Percentiles rank a stretch among this genome's conserved stretches.
These are phyloP conservation scores for Plebejus argus DNA, from an alignment of 2,888 invertebrate species.

Conservation along the genomic window DNA sequence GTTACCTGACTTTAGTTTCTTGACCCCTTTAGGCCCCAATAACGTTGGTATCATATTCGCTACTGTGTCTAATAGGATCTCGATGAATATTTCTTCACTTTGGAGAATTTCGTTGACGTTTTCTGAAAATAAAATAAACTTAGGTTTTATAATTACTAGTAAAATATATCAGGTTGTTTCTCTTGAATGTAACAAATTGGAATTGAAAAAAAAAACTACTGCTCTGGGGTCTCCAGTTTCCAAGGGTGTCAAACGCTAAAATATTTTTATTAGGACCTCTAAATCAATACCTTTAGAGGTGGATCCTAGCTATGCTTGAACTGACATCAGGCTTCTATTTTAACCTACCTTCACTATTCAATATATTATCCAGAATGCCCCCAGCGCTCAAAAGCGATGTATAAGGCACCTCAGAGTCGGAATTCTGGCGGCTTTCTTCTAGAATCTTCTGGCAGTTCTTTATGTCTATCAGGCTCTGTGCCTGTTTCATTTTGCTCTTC, in stretches of 20 bases:
- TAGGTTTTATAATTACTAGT: no score
- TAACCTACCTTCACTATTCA: conserved; percentile 62
- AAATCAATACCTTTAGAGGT: no score
- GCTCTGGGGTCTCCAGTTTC: no score
- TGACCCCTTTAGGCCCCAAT: conserved; percentile 82
- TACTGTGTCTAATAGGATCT: conserved; percentile 81
- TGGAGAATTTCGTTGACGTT: conserved; percentile 84
- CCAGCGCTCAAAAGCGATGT: conserved; percentile 68
- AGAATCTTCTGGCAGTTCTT: conserved; percentile 63
- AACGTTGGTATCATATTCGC: conserved; percentile 81
- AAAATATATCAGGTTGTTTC: no score
- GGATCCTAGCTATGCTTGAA: no score
- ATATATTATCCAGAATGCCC: conserved; percentile 63
- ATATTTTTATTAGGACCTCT: no score
- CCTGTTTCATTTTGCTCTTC: conserved; percentile 67
- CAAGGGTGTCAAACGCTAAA: no score
- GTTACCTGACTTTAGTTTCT: conserved; percentile 77
- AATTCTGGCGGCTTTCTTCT: conserved; percentile 62
- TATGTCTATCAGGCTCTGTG: conserved; percentile 61
- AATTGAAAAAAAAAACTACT: no score
- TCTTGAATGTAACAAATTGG: no score
- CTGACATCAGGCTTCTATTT: no score
- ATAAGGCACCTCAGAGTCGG: conserved; percentile 71
- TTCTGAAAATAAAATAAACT: conserved; percentile 54
- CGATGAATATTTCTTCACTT: conserved; percentile 85